These are phyloP conservation scores for Typhlichthys eigenmanni DNA, from an alignment of 2,797 vertebrate species.

Conservation along the genomic window DNA sequence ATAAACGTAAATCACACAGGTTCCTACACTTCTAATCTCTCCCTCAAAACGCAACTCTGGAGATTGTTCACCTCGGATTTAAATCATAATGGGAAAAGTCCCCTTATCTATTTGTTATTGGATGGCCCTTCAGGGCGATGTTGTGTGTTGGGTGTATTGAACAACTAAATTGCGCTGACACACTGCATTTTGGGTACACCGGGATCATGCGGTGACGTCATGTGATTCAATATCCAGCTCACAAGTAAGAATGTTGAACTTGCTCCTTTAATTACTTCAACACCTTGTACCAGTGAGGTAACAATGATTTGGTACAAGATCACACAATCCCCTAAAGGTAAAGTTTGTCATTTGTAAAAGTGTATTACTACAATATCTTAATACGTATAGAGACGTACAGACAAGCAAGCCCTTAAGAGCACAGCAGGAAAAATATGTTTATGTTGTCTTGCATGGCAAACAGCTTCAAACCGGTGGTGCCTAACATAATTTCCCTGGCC, in stretches of 20 bases:
- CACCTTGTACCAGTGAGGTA: neutral
- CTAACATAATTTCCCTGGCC: constrained; percentile 37
- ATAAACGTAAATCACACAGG: constrained; percentile 39
- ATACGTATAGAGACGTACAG: neutral
- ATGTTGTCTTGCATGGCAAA: constrained; percentile 36
- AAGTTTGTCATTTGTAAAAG: constrained; percentile 10
- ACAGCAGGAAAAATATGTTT: constrained; percentile 6
- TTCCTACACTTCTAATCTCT: constrained; percentile 65
- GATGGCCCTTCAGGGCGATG: no score
- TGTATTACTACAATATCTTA: neutral
- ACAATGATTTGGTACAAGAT: constrained; percentile 5
- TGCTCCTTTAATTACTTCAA: no score
- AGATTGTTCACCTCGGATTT: no score
- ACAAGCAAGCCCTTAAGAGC: constrained; percentile 4
- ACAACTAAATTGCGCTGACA: no score
- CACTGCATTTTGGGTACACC: no score
- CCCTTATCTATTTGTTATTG: no score
- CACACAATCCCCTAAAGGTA: constrained; percentile 30
- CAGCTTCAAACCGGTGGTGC: constrained; percentile 39
- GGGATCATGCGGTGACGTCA: no score
- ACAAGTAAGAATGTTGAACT: no score
- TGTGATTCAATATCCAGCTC: no score
- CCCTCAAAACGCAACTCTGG: neutral
- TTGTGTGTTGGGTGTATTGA: no score
- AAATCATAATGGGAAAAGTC: no score